Conservation (phyloP, 2,797 vertebrate species). For the Clarias pachynema region DNA sequence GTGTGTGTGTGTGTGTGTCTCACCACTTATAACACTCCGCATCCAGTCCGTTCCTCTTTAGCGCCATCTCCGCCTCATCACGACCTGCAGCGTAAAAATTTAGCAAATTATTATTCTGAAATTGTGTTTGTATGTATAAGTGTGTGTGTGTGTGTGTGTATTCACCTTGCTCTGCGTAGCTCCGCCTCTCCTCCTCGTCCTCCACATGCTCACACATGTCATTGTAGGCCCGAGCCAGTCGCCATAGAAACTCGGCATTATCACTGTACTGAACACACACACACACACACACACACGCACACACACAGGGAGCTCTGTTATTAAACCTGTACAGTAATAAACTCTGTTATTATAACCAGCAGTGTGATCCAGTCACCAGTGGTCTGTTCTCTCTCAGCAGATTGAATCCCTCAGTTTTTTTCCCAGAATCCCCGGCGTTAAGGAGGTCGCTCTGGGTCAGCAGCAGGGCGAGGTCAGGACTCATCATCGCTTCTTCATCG, state of each 20-base stretch:
- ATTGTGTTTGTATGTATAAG: background rate
- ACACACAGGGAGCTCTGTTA: background rate
- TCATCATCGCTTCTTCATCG: slow-evolving; percentile 54
- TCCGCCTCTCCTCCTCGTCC: slow-evolving; percentile 76
- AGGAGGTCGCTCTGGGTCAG: slow-evolving; percentile 84
- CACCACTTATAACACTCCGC: slow-evolving; percentile 92
- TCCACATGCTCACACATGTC: slow-evolving; percentile 82
- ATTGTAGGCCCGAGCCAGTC: slow-evolving; percentile 86
- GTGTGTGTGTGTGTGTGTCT: slow-evolving; percentile 26
- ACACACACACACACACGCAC: slow-evolving; percentile 2
- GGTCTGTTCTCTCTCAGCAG: slow-evolving; percentile 85
- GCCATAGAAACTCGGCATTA: slow-evolving; percentile 87
- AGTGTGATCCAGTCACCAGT: slow-evolving; percentile 73
- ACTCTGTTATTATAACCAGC: background rate
- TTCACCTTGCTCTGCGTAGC: slow-evolving; percentile 77
- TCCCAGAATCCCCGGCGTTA: slow-evolving; percentile 74
- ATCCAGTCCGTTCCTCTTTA: slow-evolving; percentile 78
- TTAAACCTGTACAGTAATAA: background rate
- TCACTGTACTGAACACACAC: slow-evolving; percentile 76
- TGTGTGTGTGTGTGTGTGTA: too few relatives aligned
- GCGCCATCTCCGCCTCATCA: slow-evolving; percentile 80
- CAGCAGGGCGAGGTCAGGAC: slow-evolving; percentile 80
- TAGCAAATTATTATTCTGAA: background rate
- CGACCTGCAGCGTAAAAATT: slow-evolving; percentile 71
- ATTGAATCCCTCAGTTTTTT: slow-evolving; percentile 82